Conservation (phyloP, 2,888 invertebrate species). For the Seira ritae region DNA sequence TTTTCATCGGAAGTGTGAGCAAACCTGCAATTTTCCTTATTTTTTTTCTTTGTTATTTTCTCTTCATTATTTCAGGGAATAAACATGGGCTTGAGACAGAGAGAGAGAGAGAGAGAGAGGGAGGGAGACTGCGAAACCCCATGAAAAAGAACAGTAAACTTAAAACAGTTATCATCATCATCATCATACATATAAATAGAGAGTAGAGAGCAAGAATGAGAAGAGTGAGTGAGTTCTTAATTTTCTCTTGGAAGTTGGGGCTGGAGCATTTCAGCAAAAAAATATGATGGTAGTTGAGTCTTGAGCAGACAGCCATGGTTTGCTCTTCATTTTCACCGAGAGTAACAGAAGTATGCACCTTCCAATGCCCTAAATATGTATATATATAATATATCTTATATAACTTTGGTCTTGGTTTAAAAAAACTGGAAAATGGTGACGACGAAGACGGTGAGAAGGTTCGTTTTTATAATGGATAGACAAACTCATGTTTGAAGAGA, state of each 20-base stretch:
- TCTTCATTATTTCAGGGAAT: conserved; percentile 41
- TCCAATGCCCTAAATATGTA: too few species aligned
- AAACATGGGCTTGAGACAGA: too few species aligned
- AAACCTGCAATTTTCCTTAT: conserved; percentile 58
- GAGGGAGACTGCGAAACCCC: conserved; percentile 31
- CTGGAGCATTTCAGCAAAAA: background rate
- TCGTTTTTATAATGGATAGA: background rate
- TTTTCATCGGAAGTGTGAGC: background rate
- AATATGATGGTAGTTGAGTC: conserved; percentile 39
- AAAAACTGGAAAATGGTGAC: too few species aligned
- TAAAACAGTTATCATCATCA: conserved; percentile 54
- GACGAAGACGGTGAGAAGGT: too few species aligned
- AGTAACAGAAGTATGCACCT: too few species aligned
- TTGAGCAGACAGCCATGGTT: too few species aligned
- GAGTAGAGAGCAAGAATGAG: conserved; percentile 7
- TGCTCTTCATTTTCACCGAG: too few species aligned
- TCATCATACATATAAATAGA: background rate
- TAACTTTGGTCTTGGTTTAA: too few species aligned
- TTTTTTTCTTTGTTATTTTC: conserved; percentile 48
- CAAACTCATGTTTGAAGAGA: conserved; percentile 4
- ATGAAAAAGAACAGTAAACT: conserved; percentile 53
- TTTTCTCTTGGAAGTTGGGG: background rate
- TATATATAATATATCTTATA: too few species aligned
- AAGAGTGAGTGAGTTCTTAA: background rate
- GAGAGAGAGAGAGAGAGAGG: background rate